These are phyloP conservation scores for Petrocephalus schoutedeni DNA, from an alignment of 2,797 vertebrate genomes.

Conservation along the genomic window DNA sequence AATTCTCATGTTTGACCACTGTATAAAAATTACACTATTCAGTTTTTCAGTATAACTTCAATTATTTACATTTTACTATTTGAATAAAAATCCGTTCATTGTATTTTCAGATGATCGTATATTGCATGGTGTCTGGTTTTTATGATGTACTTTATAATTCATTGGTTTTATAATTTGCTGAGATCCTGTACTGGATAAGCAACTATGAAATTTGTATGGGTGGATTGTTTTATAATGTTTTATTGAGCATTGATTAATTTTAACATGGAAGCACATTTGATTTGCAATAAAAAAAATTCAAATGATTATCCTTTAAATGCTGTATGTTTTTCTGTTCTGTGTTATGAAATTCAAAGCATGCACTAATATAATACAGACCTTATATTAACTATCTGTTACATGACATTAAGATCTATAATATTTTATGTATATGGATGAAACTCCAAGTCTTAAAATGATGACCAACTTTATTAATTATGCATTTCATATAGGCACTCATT, in stretches of 20 bases:
- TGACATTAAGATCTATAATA: background rate
- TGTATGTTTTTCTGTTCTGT: background rate
- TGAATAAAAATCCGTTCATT: background rate
- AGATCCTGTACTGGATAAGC: background rate
- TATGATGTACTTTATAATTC: background rate
- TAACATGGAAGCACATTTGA: slow-evolving; percentile 6
- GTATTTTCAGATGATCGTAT: background rate
- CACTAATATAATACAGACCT: background rate
- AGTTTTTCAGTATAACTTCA: background rate
- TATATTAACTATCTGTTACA: background rate
- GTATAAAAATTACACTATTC: slow-evolving; percentile 25
- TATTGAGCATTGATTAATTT: background rate
- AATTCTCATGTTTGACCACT: background rate
- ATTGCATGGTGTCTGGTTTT: background rate
- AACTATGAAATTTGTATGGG: background rate
- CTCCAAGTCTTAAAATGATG: slow-evolving; percentile 6
- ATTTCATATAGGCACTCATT: background rate
- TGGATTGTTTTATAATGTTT: slow-evolving; percentile 1
- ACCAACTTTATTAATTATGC: background rate
- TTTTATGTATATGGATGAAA: background rate
- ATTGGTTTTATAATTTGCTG: slow-evolving; percentile 3
- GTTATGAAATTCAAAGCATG: background rate
- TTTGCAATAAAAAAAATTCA: slow-evolving; percentile 4
- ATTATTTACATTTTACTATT: background rate
- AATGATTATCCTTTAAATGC: background rate